Conservation (phyloP, 2,888 invertebrate genomes). For the Anthophora plumipes region DNA sequence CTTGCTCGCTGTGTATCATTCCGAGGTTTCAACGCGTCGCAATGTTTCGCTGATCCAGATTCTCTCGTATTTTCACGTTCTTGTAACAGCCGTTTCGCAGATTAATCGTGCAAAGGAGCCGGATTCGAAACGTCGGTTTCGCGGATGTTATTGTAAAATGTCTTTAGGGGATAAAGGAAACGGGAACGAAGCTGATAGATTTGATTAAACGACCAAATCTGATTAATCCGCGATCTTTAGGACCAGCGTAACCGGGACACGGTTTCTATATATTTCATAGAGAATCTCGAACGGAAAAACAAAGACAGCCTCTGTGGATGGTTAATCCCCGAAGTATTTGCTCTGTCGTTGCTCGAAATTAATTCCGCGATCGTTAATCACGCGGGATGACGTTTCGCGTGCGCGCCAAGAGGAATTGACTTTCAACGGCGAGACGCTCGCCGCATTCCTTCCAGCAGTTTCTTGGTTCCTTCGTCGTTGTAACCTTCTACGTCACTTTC, state of each 20-base stretch:
- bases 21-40: background rate
- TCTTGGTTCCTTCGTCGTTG: constrained; percentile 7
- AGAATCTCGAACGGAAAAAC: constrained; percentile 44
- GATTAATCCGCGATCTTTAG: constrained; percentile 39
- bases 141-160: constrained; percentile 13
- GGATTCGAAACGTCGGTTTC: constrained; percentile 15
- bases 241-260: constrained; percentile 12
- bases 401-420: constrained; percentile 56
- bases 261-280: constrained; percentile 55
- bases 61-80: background rate
- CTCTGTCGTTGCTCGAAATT: constrained; percentile 61
- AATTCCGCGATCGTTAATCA: constrained; percentile 70
- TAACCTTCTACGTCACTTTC: background rate
- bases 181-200: constrained; percentile 11
- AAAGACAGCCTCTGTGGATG: constrained; percentile 26
- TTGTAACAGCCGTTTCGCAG: background rate
- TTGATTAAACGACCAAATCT: constrained; percentile 43
- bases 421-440: constrained; percentile 30
- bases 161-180: background rate
- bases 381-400: constrained; percentile 59
- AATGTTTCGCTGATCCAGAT: too few species aligned
- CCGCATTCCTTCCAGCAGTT: constrained; percentile 26
- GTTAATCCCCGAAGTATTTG: constrained; percentile 63
- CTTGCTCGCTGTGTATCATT: too few species aligned
- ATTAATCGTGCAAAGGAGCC: constrained; percentile 10